Evolutionary conservation across 1,140 invertebrate species (phyloP).

Genomic region (Delia radicum): DNA sequence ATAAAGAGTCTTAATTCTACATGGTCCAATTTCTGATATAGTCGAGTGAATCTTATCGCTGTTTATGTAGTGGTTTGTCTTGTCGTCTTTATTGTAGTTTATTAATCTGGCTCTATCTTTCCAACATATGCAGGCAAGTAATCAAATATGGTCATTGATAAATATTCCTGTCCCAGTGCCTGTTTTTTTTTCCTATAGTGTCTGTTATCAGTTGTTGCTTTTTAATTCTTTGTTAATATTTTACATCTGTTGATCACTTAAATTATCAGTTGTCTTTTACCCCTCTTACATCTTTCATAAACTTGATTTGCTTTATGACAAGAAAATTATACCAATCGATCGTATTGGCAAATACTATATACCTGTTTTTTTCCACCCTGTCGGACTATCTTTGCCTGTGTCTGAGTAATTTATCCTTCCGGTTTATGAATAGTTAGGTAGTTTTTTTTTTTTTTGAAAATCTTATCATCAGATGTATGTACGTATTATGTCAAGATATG

Average conservation of each 20-base stretch:
- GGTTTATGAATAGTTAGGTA: too few relatives aligned
- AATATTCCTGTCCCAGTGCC: neutral
- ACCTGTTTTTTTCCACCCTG: too few relatives aligned
- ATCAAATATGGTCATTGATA: neutral
- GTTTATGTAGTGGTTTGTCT: too few relatives aligned
- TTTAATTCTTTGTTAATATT: neutral
- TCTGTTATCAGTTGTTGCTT: neutral
- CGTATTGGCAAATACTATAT: neutral
- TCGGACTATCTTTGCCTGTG: neutral
- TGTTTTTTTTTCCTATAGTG: neutral
- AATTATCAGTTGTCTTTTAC: neutral
- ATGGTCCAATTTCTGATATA: too few relatives aligned
- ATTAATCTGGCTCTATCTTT: neutral
- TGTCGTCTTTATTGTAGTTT: neutral
- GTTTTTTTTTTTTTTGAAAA: neutral
- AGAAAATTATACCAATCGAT: neutral
- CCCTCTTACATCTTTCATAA: too few relatives aligned
- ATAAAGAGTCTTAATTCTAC: too few relatives aligned
- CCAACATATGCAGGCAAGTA: neutral
- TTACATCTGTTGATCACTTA: neutral
- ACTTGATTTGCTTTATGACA: neutral
- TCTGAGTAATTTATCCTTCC: constrained; percentile 20
- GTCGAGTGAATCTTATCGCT: too few relatives aligned
- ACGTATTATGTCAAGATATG: neutral
- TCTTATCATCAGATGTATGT: too few relatives aligned